These are phyloP conservation scores for Eurois occulta DNA, from an alignment of 2,888 invertebrate species.

Conservation along the genomic window DNA sequence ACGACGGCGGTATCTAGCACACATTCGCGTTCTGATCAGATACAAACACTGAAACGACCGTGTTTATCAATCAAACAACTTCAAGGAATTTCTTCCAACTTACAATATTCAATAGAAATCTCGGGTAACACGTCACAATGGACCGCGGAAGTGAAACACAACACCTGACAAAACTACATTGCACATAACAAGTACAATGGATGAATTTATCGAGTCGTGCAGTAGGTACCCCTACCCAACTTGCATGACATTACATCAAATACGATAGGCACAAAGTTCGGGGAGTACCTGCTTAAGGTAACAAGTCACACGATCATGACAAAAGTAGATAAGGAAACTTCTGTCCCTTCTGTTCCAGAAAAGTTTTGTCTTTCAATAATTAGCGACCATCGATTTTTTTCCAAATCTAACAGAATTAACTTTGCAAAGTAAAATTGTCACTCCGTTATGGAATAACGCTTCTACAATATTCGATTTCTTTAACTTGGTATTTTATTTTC, in stretches of 20 bases:
- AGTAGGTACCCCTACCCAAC: not conserved
- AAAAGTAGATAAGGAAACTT: not conserved
- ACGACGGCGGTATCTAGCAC: not conserved
- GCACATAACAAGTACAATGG: conserved; percentile 31
- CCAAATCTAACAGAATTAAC: not conserved
- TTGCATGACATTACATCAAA: not conserved
- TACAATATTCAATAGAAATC: conserved; percentile 57
- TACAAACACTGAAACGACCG: conserved; percentile 43
- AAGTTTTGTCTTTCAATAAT: not conserved
- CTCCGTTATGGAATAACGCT: not conserved
- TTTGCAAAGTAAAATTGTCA: not conserved
- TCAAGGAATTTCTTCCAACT: conserved; percentile 49
- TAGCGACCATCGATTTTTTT: not conserved
- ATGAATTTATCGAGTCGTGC: not conserved
- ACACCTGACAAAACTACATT: conserved; percentile 56
- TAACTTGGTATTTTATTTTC: not conserved
- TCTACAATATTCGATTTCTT: not conserved
- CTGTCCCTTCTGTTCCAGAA: not conserved
- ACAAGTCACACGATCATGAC: not conserved
- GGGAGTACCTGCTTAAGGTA: not conserved
- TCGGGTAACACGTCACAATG: conserved; percentile 50
- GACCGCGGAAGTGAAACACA: conserved; percentile 36
- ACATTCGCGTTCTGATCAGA: conserved; percentile 12
- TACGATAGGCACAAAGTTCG: not conserved
- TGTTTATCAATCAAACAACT: conserved; percentile 58